Base-by-base conservation (phyloP, 2,888 invertebrate species). In the Deroplatys truncata region DNA sequence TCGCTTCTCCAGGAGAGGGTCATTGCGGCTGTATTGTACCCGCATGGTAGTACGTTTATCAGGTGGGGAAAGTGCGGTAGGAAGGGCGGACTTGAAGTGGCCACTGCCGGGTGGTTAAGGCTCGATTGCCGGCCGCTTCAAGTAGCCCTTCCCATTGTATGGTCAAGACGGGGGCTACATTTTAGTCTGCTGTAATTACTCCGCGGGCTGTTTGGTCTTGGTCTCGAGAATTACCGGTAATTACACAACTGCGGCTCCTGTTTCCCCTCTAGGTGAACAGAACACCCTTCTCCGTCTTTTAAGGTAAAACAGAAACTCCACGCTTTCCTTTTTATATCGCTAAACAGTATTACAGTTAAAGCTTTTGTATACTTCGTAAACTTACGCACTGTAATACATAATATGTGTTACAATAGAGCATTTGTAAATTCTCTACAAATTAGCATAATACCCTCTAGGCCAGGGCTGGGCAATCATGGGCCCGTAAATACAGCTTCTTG, bases 91-190 rank as follows among this genome's bases (percentile, higher is more conserved):
- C 16, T 29, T 82, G 28, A 87, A 87, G 87, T 87, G 87, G 87
- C 83, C 72, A 87, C 31, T 31, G 56, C 56, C 56, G 84, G 25
- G 82, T n/a, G 87, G n/a, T 83, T 83, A 25, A 35, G 83, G 87
- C 87, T 87, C 82, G 87, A 87, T 87, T 87, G 82, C 83, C 29
- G 86, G 28, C 28, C 16, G 86, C 56, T 82, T 87, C 87, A 87
- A 87, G 87, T 87, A 83, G n/a, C 35, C 85, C 82, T 82, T 82
- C 86, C 86, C 28, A 83, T 87, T 87, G 87, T 87, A 87, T 43
- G 83, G 87, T 87, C 87, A 87, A 87, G 87, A 87, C 35, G 87
- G 87, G 86, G 83, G 83, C 83, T 82, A 83, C 83, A 87, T 72
- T 87, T 87, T 83, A 87, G 82, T 20, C 83, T 10, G 28, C 56